A percentile compares a stretch with the other conserved stretches of the same genome.
Evolutionary conservation across 2,888 invertebrate genomes (phyloP).

Genomic region (Sialis fuliginosa): DNA sequence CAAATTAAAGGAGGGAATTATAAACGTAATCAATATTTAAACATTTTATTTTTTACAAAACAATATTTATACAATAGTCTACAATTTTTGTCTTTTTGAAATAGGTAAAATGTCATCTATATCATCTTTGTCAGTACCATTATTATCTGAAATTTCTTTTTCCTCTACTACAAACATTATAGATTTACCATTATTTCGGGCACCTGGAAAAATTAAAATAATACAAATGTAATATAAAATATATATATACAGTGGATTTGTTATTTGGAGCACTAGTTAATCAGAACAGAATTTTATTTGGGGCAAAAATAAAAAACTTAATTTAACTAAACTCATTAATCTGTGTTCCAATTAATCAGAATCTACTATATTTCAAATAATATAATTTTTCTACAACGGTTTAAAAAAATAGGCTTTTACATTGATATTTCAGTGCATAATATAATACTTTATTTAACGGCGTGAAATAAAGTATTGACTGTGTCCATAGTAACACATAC

Average conservation of each 20-base stretch:
- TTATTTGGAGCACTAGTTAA: not conserved
- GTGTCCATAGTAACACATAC: no score
- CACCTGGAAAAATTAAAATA: conserved; percentile 20
- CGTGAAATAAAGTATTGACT: no score
- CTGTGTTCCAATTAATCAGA: not conserved
- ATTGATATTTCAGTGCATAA: no score
- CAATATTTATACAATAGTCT: not conserved
- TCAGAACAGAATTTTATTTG: not conserved
- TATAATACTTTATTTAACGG: no score
- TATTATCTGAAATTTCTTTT: conserved; percentile 11
- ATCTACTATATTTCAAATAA: not conserved
- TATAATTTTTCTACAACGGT: no score
- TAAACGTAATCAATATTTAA: not conserved
- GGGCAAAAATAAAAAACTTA: not conserved
- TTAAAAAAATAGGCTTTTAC: no score
- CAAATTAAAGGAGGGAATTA: not conserved
- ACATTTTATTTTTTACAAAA: conserved; percentile 4
- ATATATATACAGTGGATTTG: no score
- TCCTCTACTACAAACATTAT: conserved; percentile 27
- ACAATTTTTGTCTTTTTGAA: no score
- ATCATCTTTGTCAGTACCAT: conserved; percentile 11
- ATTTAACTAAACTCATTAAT: not conserved
- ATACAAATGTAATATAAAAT: not conserved
- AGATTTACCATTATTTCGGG: conserved; percentile 31
- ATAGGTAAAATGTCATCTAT: conserved; percentile 10